Conservation (phyloP, 2,113 vertebrate species). For the Enhydra lutris region DNA sequence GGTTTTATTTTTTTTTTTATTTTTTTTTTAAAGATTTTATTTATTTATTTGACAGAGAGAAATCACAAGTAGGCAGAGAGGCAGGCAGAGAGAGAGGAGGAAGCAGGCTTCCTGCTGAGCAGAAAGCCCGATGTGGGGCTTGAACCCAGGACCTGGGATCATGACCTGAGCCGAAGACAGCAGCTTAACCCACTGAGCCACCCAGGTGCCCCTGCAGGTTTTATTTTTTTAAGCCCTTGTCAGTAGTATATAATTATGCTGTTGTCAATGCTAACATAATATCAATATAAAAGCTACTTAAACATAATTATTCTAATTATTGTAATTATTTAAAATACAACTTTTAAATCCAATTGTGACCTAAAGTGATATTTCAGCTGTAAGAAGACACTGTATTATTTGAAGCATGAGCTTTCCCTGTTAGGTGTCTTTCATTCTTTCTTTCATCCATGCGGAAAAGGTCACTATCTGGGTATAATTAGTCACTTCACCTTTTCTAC, state of each 20-base stretch:
- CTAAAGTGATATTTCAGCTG: not conserved
- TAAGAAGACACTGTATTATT: not conserved
- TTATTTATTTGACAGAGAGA: no score
- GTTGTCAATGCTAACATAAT: not conserved
- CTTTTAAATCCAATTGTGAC: not conserved
- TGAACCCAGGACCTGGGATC: no score
- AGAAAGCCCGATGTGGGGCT: no score
- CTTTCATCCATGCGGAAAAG: not conserved
- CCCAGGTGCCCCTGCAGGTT: no score
- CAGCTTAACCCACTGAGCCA: no score
- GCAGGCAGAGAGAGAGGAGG: no score
- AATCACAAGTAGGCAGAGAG: no score
- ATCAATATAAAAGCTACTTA: slow-evolving; percentile 5
- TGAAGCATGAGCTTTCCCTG: not conserved
- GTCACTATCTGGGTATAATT: not conserved
- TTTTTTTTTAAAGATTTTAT: no score
- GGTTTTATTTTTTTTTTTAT: not conserved
- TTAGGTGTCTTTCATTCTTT: not conserved
- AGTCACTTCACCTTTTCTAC: not conserved
- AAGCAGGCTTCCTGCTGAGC: no score
- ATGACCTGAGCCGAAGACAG: no score
- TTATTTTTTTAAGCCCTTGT: not conserved
- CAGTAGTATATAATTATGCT: not conserved
- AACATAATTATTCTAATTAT: slow-evolving; percentile 17
- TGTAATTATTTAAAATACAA: slow-evolving; percentile 21